Evolutionary conservation across 2,888 invertebrate species (phyloP).

Genomic region (Spodoptera picta): DNA sequence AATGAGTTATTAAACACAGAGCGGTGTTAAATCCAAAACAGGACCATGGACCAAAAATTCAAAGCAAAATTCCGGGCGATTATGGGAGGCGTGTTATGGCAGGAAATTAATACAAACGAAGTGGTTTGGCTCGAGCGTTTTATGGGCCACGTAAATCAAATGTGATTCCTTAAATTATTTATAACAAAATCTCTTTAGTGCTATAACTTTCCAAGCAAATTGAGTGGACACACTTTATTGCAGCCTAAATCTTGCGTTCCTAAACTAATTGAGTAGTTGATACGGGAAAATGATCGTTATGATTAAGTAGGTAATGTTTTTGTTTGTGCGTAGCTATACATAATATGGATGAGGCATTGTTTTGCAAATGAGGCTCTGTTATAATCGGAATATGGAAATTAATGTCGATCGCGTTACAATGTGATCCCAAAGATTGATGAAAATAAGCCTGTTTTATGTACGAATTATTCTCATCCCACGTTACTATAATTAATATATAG

Average conservation of each 20-base stretch:
- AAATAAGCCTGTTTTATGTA: conserved; percentile 18
- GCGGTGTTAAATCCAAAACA: conserved; percentile 12
- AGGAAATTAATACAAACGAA: conserved; percentile 56
- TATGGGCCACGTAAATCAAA: conserved; percentile 55
- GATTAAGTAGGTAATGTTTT: conserved; percentile 26
- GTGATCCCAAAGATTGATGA: conserved; percentile 8
- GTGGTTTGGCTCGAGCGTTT: conserved; percentile 49
- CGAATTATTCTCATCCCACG: not conserved
- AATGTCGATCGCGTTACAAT: conserved; percentile 29
- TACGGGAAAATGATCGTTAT: conserved; percentile 28
- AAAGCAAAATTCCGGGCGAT: conserved; percentile 28
- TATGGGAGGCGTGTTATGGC: conserved; percentile 23
- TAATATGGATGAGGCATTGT: conserved; percentile 36
- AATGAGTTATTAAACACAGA: conserved; percentile 26
- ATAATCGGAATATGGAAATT: conserved; percentile 43
- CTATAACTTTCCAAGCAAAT: conserved; percentile 49
- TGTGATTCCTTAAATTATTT: conserved; percentile 58
- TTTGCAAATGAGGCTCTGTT: conserved; percentile 39
- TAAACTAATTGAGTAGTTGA: conserved; percentile 44
- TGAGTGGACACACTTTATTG: conserved; percentile 46
- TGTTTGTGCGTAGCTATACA: conserved; percentile 24
- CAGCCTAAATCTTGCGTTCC: conserved; percentile 16
- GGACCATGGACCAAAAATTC: conserved; percentile 21
- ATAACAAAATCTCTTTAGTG: conserved; percentile 54
- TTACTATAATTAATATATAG: too few species aligned